Percentiles rank a stretch among this genome's conserved stretches.
phyloP scores from a whole-genome alignment of 2,113 vertebrate species.

The Hypomesus transpacificus region DNA sequence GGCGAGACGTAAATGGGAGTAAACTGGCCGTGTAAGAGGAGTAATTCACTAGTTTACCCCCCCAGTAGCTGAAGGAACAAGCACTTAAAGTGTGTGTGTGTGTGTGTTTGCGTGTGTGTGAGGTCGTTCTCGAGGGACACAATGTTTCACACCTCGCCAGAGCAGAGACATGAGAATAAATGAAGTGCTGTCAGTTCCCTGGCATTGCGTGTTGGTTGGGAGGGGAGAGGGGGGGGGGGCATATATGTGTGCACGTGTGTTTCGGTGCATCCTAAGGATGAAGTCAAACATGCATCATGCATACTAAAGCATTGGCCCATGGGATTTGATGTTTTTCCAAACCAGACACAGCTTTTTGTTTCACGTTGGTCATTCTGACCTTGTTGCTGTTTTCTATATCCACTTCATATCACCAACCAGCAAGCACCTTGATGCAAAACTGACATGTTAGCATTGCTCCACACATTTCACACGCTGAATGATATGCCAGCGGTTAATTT shows the following conservation, averaged over 20 bases:
- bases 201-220: not conserved
- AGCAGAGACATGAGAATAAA: slow-evolving; percentile 6
- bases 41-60: slow-evolving; percentile 23
- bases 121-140: slow-evolving; percentile 1
- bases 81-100: slow-evolving; percentile 9
- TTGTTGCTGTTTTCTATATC: too few species aligned
- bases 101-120: not conserved
- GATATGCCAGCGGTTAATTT: not conserved
- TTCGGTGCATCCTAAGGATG: too few species aligned
- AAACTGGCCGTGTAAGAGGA: slow-evolving; percentile 26
- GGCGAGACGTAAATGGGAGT: slow-evolving; percentile 15
- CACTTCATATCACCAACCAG: too few species aligned
- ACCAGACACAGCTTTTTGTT: not conserved
- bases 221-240: too few species aligned
- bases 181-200: slow-evolving; percentile 10
- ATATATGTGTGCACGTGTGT: not conserved
- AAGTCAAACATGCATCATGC: not conserved
- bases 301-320: not conserved
- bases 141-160: slow-evolving; percentile 8
- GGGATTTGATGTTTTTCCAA: not conserved
- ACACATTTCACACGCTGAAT: not conserved
- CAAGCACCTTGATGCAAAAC: not conserved
- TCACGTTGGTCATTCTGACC: too few species aligned
- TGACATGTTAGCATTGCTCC: not conserved
- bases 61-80: slow-evolving; percentile 12